These are phyloP conservation scores for Myotis findleyi DNA, from an alignment of 2,797 vertebrate species.

Conservation along the genomic window DNA sequence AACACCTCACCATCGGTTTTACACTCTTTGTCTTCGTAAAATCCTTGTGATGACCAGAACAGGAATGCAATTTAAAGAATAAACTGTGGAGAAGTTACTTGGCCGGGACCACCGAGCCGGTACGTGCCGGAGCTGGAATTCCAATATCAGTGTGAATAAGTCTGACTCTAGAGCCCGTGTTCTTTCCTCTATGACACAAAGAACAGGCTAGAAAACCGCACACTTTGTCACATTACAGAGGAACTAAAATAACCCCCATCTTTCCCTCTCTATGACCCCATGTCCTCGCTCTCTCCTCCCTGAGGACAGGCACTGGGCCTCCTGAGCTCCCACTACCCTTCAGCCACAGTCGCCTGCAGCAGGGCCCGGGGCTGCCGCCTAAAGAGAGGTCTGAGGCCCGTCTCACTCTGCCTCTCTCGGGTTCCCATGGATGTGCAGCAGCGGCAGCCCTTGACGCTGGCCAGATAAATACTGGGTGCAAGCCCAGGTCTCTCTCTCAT, in stretches of 20 bases:
- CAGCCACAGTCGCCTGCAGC: not conserved
- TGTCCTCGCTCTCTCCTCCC: not conserved
- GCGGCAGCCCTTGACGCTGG: not conserved
- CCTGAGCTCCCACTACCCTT: not conserved
- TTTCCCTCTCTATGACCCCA: not conserved
- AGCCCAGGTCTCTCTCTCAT: not conserved
- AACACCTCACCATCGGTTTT: not conserved
- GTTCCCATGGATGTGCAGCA: not conserved
- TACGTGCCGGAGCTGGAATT: not conserved
- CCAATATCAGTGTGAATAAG: no score
- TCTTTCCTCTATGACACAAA: not conserved
- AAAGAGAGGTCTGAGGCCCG: not conserved
- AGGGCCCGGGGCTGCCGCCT: not conserved
- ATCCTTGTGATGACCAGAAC: not conserved
- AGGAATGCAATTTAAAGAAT: not conserved
- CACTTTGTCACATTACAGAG: not conserved
- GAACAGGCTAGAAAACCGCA: not conserved
- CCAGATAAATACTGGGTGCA: not conserved
- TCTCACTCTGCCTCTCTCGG: not conserved
- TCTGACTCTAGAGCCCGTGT: not conserved
- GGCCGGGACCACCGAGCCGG: not conserved
- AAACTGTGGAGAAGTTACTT: not conserved
- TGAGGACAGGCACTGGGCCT: not conserved
- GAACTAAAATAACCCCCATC: not conserved
- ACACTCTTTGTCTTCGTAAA: not conserved